Conservation (phyloP, 2,888 invertebrate species). For the Chydorus sphaericus region DNA sequence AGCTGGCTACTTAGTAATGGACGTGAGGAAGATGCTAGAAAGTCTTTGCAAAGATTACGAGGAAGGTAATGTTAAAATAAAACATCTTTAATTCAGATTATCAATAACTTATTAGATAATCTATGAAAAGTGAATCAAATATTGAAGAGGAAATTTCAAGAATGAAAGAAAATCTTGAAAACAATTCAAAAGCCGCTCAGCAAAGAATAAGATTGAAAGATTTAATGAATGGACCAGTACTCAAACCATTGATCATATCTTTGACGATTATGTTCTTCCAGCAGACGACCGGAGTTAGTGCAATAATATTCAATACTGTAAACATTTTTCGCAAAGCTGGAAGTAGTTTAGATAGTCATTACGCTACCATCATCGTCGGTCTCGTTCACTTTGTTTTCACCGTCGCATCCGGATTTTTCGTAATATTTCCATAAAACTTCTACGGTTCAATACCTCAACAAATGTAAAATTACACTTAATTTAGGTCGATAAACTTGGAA, state of each 20-base stretch:
- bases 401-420: background rate
- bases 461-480: background rate
- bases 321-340: slow-evolving; percentile 25
- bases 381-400: slow-evolving; percentile 47
- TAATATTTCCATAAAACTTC: too few relatives aligned
- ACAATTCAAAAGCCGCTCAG: slow-evolving; percentile 15
- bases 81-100: background rate
- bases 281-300: slow-evolving; percentile 15
- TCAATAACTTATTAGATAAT: too few relatives aligned
- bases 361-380: too few relatives aligned
- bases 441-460: too few relatives aligned
- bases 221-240: slow-evolving; percentile 33
- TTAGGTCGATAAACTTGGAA: background rate
- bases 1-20: background rate
- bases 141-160: background rate
- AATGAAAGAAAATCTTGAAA: background rate
- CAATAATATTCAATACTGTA: slow-evolving; percentile 15
- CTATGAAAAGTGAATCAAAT: background rate
- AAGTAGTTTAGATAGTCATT: too few relatives aligned
- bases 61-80: background rate
- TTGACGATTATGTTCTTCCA: slow-evolving; percentile 16
- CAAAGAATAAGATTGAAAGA: too few relatives aligned
- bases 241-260: slow-evolving; percentile 15
- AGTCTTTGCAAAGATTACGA: background rate
- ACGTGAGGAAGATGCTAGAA: background rate